Evolutionary conservation across 2,797 vertebrate genomes (phyloP).

Genomic region (Helarctos malayanus): DNA sequence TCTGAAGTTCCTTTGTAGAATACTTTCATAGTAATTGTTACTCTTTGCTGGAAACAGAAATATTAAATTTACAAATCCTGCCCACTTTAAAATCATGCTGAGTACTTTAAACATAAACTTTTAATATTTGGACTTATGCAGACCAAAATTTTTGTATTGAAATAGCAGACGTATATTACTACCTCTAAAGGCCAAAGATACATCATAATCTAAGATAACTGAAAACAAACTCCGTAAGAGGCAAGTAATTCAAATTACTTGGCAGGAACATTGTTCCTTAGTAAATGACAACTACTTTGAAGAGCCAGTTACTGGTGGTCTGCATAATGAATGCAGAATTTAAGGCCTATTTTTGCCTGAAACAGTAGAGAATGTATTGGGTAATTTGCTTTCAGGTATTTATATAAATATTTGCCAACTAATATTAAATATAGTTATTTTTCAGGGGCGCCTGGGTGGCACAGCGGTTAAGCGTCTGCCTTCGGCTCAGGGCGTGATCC

Average conservation of each 20-base stretch:
- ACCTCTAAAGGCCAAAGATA: not conserved
- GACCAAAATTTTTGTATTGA: not conserved
- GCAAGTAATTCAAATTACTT: not conserved
- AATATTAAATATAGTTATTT: not conserved
- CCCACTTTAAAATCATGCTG: not conserved
- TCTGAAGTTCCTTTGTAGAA: not conserved
- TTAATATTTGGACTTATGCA: not conserved
- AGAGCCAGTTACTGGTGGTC: not conserved
- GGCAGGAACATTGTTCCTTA: not conserved
- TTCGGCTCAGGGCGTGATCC: too few relatives aligned
- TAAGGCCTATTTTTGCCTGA: not conserved
- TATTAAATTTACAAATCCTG: not conserved
- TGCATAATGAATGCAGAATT: not conserved
- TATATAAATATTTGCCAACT: not conserved
- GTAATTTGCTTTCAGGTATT: constrained; percentile 24
- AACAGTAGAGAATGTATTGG: not conserved
- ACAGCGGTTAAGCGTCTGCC: too few relatives aligned
- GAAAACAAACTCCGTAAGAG: not conserved
- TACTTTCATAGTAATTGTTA: not conserved
- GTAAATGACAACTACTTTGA: not conserved
- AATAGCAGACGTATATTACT: not conserved
- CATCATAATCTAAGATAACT: not conserved
- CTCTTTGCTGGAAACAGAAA: not conserved
- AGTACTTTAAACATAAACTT: not conserved
- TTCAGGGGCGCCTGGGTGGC: not conserved